A percentile compares a stretch with the other conserved stretches of the same genome.
These are phyloP conservation scores for Loxodonta africana DNA, from an alignment of 2,113 vertebrate genomes.

Conservation along the genomic window DNA sequence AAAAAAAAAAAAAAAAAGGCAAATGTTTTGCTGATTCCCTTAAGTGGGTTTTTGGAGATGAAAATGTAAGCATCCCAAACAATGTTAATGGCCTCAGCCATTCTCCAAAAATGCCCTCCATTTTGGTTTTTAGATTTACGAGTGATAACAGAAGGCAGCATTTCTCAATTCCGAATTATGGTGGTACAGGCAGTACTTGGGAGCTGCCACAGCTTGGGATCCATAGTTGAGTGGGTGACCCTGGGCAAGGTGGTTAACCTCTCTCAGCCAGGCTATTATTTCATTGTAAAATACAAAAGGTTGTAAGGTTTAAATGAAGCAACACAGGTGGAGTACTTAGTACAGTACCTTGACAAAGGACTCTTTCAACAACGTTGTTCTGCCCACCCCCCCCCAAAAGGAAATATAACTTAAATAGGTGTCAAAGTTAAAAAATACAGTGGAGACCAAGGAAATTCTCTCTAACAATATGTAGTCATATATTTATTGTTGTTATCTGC, in stretches of 20 bases:
- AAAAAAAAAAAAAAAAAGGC: neutral
- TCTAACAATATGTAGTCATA: neutral
- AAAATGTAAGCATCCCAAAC: constrained; percentile 41
- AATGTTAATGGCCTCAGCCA: neutral
- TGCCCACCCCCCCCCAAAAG: neutral
- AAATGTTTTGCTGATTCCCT: constrained; percentile 29
- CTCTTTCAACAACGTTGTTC: neutral
- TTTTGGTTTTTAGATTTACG: constrained; percentile 51
- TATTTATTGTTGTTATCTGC: neutral
- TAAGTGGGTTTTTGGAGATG: constrained; percentile 52
- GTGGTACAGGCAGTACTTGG: neutral
- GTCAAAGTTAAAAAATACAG: neutral
- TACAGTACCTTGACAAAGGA: neutral
- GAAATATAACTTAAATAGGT: neutral
- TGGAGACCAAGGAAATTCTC: neutral
- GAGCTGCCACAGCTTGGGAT: neutral
- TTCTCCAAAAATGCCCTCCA: constrained; percentile 27
- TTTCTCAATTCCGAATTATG: neutral
- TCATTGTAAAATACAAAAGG: neutral
- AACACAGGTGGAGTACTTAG: neutral
- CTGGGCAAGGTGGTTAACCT: neutral
- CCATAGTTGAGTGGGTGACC: neutral
- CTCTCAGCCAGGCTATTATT: neutral
- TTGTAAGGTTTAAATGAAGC: neutral
- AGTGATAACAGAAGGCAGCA: neutral